A percentile compares a stretch with the other conserved stretches of the same genome.
Evolutionary conservation across 2,113 vertebrate genomes (phyloP).

Genomic region (Lathamus discolor): DNA sequence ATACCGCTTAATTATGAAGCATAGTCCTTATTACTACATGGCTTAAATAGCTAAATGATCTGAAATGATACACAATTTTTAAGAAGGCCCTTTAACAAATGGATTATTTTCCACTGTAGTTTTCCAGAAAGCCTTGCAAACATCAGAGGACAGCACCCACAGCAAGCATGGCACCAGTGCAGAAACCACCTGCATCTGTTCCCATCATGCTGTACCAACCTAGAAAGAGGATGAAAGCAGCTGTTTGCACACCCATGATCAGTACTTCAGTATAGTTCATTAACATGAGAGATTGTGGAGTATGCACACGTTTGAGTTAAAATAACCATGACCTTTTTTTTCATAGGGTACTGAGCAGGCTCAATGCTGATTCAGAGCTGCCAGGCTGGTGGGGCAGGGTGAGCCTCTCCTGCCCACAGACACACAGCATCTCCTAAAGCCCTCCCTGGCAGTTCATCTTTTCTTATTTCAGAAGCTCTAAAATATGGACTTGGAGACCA

Average conservation of each 20-base stretch:
- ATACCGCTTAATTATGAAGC: accelerated
- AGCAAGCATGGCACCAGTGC: not conserved
- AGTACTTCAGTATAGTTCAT: not conserved
- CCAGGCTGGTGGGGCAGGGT: not conserved
- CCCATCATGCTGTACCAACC: not conserved
- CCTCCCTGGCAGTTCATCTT: not conserved
- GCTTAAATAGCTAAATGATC: not conserved
- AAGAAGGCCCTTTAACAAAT: not conserved
- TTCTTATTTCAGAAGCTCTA: not conserved
- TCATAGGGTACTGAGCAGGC: not conserved
- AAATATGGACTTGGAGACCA: not conserved
- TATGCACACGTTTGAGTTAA: not conserved
- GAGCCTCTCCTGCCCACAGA: not conserved
- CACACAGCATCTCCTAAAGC: not conserved
- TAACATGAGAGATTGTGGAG: not conserved
- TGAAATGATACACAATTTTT: accelerated
- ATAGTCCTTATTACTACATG: not conserved
- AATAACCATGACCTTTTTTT: not conserved
- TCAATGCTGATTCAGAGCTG: no score
- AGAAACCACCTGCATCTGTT: accelerated
- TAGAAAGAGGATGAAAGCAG: not conserved
- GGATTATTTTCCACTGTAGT: not conserved
- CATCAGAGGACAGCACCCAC: not conserved
- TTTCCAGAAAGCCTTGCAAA: not conserved
- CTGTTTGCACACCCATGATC: accelerated